These are phyloP conservation scores for Apis cerana DNA, from an alignment of 1,140 invertebrate genomes.

Conservation along the genomic window DNA sequence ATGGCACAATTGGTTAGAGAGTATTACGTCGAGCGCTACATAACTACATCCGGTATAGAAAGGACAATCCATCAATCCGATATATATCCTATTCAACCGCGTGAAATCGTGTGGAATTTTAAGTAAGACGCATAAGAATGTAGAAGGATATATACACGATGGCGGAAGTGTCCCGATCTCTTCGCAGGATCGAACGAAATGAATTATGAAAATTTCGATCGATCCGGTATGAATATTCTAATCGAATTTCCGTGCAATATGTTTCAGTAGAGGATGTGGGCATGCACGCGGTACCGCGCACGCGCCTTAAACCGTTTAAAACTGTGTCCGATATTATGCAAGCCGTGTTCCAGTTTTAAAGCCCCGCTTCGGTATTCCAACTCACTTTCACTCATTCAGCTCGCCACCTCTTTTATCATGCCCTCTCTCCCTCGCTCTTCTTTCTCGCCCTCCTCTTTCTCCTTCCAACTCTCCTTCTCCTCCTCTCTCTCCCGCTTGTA, in stretches of 20 bases:
- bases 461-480: conserved; percentile 5
- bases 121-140: neutral
- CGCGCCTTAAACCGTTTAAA: conserved; percentile 68
- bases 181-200: neutral
- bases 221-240: neutral
- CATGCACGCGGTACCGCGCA: conserved; percentile 15
- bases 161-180: neutral
- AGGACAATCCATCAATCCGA: neutral
- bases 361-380: conserved; percentile 71
- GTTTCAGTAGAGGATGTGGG: conserved; percentile 31
- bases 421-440: neutral
- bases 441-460: conserved; percentile 24
- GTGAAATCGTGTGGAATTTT: neutral
- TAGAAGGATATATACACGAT: no score
- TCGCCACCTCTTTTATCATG: conserved; percentile 34
- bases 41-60: no score
- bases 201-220: neutral
- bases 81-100: no score
- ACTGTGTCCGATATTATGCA: conserved; percentile 73
- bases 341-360: conserved; percentile 75
- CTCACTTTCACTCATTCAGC: conserved; percentile 77
- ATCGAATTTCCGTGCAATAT: conserved; percentile 20
- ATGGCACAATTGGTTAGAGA: neutral
- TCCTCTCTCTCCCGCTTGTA: neutral
- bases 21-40: neutral